Evolutionary conservation across 2,113 vertebrate genomes (phyloP).

Genomic region (Bungarus multicinctus): DNA sequence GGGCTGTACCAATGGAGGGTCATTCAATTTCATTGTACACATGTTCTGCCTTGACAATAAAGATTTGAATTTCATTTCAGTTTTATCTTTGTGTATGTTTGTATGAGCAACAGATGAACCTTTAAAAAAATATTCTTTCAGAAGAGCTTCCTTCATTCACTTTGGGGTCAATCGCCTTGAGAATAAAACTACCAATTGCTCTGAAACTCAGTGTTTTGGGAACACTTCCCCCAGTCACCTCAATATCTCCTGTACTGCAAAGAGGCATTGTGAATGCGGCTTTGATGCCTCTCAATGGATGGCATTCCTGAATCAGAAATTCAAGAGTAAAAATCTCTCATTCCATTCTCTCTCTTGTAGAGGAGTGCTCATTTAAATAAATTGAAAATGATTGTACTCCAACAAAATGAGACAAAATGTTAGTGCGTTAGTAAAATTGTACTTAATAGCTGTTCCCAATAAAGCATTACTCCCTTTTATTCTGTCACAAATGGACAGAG

Average conservation of each 20-base stretch:
- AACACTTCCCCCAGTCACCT: neutral
- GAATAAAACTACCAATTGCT: neutral
- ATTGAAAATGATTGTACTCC: neutral
- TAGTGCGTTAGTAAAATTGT: neutral
- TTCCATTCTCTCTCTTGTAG: neutral
- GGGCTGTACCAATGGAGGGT: too few relatives aligned
- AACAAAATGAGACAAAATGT: conserved; percentile 3
- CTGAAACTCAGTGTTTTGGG: neutral
- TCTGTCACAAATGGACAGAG: neutral
- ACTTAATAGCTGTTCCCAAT: neutral
- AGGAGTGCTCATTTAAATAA: conserved; percentile 1
- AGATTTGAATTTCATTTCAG: neutral
- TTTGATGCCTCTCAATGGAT: neutral
- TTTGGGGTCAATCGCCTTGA: neutral
- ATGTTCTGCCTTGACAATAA: too few relatives aligned
- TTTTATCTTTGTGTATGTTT: neutral
- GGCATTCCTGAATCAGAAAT: rapidly evolving
- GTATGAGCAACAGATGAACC: neutral
- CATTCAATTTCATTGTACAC: too few relatives aligned
- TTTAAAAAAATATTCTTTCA: neutral
- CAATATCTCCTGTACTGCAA: neutral
- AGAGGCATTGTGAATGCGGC: neutral
- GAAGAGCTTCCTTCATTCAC: neutral
- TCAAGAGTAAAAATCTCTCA: neutral
- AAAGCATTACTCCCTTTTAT: neutral